Conservation (phyloP, 2,888 invertebrate genomes). For the Tipula lateralis region DNA sequence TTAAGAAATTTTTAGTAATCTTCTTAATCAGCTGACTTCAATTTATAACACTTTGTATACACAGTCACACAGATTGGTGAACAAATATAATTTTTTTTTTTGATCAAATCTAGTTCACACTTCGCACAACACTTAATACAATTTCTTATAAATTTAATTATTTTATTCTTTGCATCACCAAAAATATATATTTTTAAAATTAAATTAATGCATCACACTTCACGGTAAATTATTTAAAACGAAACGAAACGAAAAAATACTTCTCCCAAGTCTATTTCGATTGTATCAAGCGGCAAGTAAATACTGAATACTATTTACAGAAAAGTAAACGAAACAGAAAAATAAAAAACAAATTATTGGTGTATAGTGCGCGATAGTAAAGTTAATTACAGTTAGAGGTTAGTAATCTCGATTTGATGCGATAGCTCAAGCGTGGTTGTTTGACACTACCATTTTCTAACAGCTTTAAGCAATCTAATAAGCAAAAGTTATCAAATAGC, state of each 20-base stretch:
- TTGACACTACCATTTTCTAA: too few species aligned
- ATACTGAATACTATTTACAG: not conserved
- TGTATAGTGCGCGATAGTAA: not conserved
- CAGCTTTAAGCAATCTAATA: too few species aligned
- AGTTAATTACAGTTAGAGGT: not conserved
- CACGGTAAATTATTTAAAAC: not conserved
- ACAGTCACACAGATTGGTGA: not conserved
- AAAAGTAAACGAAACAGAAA: too few species aligned
- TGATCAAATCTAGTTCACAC: not conserved
- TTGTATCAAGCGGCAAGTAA: not conserved
- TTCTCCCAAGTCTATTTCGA: not conserved
- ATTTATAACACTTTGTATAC: not conserved
- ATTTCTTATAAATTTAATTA: not conserved
- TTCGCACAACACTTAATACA: not conserved
- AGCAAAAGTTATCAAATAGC: too few species aligned
- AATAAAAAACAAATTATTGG: not conserved
- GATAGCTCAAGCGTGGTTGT: not conserved
- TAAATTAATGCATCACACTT: conserved; percentile 15
- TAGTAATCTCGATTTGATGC: not conserved
- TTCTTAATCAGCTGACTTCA: not conserved
- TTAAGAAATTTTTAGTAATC: not conserved
- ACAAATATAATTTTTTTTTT: not conserved
- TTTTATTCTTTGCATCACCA: not conserved
- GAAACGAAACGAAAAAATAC: not conserved
- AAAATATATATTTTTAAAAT: not conserved